Evolutionary conservation across 1,140 invertebrate genomes (phyloP), one percentile per base, ranked within the genome.

Genomic region (Drosophila nannoptera): DNA sequence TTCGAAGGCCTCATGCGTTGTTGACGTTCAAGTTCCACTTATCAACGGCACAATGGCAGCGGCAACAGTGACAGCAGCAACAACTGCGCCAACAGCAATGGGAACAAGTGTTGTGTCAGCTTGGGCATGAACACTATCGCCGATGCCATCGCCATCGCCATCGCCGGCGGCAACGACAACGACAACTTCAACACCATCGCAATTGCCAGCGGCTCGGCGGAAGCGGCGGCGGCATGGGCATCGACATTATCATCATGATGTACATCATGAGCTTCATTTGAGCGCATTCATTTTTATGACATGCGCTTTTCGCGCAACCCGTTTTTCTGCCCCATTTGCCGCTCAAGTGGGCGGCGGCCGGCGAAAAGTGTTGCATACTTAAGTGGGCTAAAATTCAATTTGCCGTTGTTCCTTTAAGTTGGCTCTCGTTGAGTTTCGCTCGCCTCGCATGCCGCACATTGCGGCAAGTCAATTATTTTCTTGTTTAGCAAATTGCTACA

Each of bases 401-500:
- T 76, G 43, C 43, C 59, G 45, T 60, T 54, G n/a, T 46, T 36
- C 48, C 73, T 82, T 75, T 68, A 73, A 80, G 48, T 67, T 65
- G 32, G 56, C 50, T 63, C 31, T 54, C 14, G 8, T 38, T 35
- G 33, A 31, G 2, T 12, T 32, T 22, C 12, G 33, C 22, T 54
- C n/a, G 32, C 32, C 35, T 48, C 49, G 62, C 48, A 66, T 60
- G 63, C 50, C 52, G 45, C 35, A 67, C 64, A 52, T 65, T 70
- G 53, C 36, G 61, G 58, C 73, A 86, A 80, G 76, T 84, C 81
- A 83, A 83, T 83, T 83, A 83, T 83, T 83, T 84, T 84, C 76
- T 80, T 83, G 81, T 80, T 84, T 76, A 76, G 69, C 76, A 83
- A 84, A 83, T 83, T 83, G 80, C 76, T 77, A 69, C 75, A 84